Base-by-base conservation (phyloP, 2,113 vertebrate genomes). In the Zosterops hypoxanthus region DNA sequence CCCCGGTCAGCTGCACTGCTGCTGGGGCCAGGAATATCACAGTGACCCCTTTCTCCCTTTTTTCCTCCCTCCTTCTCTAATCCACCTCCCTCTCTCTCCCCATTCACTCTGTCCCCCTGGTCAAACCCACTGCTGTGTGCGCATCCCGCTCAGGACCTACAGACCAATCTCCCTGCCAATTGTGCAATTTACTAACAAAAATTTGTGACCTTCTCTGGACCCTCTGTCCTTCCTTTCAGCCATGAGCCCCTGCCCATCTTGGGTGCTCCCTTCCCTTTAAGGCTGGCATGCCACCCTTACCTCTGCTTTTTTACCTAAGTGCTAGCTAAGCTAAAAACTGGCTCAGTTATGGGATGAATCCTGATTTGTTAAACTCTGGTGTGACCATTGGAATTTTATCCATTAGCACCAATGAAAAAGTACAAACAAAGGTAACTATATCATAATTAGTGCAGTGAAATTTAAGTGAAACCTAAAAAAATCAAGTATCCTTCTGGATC, bases 1-100 rank as follows among this genome's bases (percentile, higher is more conserved):
- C 11, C 13, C 16, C 5, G 0, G 0, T 4, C 23, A 42, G 24
- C 20, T 10, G 29, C 29, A 42, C 4, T 4, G 1, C 7, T 1
- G 0, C 8, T 6, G 21, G 16, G 12, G 28, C 11, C 72, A 44
- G 64, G 22, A 69, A 2, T 13, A 1, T 14, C 23, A 21, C 6
- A 0, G 10, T 1, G 24, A 41, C 5, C 23, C 23, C 36, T 13
- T 36, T 21, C 11, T 36, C 20, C 28, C 41, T 1, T 31, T 22
- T 12, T 2, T 25, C 20, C 31, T 39, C 41, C 23, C 5, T 14
- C 33, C 23, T 14, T n/a, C 22, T 17, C 44, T 8, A 47, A 39
- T 1, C 33, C 59, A 39, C 3, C 28, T n/a, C 13, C 21, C 71
- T 23, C 44, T 7, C 57, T 39, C 11, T 21, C 12, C 36, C 19